Conservation (phyloP, 2,113 vertebrate genomes). For the Xiphophorus hellerii region DNA sequence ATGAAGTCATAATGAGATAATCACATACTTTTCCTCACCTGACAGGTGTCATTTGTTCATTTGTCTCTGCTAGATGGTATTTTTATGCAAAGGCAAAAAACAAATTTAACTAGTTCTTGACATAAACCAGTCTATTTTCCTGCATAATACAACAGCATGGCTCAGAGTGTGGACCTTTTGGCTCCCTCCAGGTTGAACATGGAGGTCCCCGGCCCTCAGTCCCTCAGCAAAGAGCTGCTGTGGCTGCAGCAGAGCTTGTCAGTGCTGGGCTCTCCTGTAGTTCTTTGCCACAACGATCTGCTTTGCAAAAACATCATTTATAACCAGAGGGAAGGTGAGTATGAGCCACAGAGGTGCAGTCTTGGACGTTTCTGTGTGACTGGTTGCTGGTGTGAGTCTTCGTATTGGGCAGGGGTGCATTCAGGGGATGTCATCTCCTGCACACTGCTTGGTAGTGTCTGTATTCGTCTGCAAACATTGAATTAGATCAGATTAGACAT, state of each 20-base stretch:
- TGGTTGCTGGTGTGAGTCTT: constrained; percentile 52
- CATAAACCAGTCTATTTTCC: not conserved
- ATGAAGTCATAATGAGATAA: not conserved
- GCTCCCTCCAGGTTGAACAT: constrained; percentile 82
- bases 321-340: constrained; percentile 92
- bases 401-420: constrained; percentile 53
- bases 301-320: constrained; percentile 99
- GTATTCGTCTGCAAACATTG: constrained; percentile 18
- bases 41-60: not conserved
- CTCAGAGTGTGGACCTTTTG: not conserved
- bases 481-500: constrained; percentile 40
- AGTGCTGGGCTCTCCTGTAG: constrained; percentile 91
- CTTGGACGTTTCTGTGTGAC: constrained; percentile 32
- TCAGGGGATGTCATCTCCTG: constrained; percentile 37
- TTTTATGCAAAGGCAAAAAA: not conserved
- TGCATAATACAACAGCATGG: no score
- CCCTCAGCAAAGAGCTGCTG: constrained; percentile 91
- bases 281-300: constrained; percentile 98
- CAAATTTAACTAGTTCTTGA: not conserved
- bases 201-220: constrained; percentile 85
- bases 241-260: constrained; percentile 94
- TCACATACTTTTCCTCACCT: not conserved
- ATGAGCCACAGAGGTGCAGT: constrained; percentile 19
- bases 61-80: no score
- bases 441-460: constrained; percentile 52